Evolutionary conservation across 2,113 vertebrate species (phyloP).

Genomic region (Ondatra zibethicus): DNA sequence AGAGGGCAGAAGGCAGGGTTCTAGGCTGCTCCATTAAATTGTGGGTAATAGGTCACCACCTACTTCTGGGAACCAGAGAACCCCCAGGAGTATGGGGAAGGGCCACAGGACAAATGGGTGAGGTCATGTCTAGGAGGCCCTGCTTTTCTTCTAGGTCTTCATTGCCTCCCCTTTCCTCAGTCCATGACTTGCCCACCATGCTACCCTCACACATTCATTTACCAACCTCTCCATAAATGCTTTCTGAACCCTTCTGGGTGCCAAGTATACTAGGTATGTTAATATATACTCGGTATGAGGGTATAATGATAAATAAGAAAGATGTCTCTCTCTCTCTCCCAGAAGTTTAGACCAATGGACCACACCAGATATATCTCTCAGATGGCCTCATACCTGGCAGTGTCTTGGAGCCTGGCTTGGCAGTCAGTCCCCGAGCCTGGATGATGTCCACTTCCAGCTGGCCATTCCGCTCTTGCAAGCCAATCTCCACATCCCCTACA

Average conservation of each 20-base stretch:
- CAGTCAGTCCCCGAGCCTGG: conserved; percentile 96
- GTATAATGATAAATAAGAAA: neutral
- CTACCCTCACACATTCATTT: neutral
- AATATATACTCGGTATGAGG: neutral
- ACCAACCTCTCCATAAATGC: neutral
- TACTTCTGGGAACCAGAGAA: neutral
- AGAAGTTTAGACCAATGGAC: neutral
- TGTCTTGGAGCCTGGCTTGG: conserved; percentile 96
- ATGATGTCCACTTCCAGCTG: conserved; percentile 98
- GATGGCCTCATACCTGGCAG: conserved; percentile 91
- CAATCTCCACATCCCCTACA: conserved; percentile 97
- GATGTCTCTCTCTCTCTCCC: neutral
- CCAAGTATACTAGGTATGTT: neutral
- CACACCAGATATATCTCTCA: neutral
- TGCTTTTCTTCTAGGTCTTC: neutral
- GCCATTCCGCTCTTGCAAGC: conserved; percentile 95
- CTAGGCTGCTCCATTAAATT: neutral
- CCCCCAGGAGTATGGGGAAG: neutral
- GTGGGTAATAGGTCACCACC: neutral
- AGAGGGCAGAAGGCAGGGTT: neutral
- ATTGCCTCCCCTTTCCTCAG: neutral
- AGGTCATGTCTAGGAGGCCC: neutral
- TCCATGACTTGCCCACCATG: neutral
- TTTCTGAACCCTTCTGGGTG: neutral
- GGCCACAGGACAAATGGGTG: too few relatives aligned